Conservation (phyloP, 2,888 invertebrate species). For the Rhagonycha lutea region DNA sequence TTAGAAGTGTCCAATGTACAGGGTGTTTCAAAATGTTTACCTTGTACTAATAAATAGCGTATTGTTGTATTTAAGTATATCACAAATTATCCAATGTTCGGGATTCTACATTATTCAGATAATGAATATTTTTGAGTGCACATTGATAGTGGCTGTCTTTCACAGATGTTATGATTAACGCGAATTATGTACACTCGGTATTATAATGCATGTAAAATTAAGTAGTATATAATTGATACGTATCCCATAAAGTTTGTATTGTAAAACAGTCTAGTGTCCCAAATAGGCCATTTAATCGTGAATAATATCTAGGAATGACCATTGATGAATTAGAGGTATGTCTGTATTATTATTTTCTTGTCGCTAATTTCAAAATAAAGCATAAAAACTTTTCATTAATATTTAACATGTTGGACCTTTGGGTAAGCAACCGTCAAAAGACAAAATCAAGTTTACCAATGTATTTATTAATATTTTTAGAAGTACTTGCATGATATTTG, state of each 20-base stretch:
- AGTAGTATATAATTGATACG: background rate
- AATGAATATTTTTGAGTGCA: background rate
- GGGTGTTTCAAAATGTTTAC: background rate
- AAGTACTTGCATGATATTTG: background rate
- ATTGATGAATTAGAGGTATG: background rate
- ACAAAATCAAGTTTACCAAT: background rate
- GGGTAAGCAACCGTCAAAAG: background rate
- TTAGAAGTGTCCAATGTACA: background rate
- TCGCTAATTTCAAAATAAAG: background rate
- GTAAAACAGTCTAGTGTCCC: background rate
- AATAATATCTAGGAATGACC: background rate
- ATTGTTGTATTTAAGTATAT: background rate
- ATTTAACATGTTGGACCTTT: background rate
- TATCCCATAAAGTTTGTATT: background rate
- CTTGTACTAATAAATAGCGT: background rate
- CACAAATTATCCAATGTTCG: background rate
- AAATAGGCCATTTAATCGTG: background rate
- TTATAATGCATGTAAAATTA: background rate
- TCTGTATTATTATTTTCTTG: background rate
- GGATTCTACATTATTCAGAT: background rate
- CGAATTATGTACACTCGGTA: background rate
- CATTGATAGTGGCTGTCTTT: background rate
- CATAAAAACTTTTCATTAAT: background rate
- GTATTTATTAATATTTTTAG: background rate
- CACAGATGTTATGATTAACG: background rate